Evolutionary conservation across 2,888 invertebrate genomes (phyloP).

Genomic region (Halictus quadricinctus): DNA sequence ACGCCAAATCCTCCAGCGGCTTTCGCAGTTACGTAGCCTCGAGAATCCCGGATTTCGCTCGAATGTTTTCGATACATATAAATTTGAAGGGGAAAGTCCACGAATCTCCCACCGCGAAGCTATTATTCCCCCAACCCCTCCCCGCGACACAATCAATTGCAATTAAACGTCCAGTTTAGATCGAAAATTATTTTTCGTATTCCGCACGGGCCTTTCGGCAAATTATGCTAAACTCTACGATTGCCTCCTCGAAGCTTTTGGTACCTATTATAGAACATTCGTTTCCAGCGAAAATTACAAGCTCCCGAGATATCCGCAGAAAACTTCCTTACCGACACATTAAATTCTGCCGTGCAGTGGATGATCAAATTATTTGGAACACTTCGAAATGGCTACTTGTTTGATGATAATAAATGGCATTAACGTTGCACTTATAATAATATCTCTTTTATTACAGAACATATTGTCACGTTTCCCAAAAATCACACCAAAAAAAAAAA

Average conservation of each 20-base stretch:
- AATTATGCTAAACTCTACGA: background rate
- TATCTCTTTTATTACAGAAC: background rate
- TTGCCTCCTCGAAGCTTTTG: background rate
- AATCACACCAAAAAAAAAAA: too few species aligned
- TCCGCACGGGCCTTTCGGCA: background rate
- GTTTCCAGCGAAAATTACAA: background rate
- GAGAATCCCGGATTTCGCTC: constrained; percentile 35
- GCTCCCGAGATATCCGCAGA: too few species aligned
- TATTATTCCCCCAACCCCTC: constrained; percentile 31
- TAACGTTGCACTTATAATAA: too few species aligned
- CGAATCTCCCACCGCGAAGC: constrained; percentile 2
- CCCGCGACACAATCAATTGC: background rate
- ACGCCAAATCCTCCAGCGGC: constrained; percentile 60
- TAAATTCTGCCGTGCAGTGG: background rate
- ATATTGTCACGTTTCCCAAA: background rate
- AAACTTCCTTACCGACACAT: background rate
- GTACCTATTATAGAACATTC: too few species aligned
- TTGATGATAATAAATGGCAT: too few species aligned
- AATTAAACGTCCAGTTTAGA: constrained; percentile 19
- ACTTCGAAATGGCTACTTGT: too few species aligned
- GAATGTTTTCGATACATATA: constrained; percentile 37
- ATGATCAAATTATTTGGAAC: too few species aligned
- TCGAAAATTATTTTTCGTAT: background rate
- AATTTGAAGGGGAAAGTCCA: background rate
- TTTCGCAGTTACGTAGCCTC: constrained; percentile 53